Conservation (phyloP, 1,140 invertebrate species). For the Meloidogyne exigua region DNA sequence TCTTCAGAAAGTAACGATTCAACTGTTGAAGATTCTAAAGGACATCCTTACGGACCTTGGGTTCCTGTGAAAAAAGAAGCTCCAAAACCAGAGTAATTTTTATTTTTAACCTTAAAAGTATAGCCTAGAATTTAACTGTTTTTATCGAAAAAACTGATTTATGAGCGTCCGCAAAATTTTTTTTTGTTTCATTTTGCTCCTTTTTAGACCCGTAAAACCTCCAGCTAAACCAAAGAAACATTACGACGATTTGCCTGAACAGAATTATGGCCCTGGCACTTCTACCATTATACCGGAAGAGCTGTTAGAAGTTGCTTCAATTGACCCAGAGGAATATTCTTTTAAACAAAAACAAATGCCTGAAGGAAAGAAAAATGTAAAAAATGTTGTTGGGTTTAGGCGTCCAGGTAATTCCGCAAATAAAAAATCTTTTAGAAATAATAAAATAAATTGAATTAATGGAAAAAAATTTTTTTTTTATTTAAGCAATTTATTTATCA, state of each 20-base stretch:
- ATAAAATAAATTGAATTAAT: not conserved
- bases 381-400: not conserved
- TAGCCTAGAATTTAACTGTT: not conserved
- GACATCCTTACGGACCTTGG: constrained; percentile 23
- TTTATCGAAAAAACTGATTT: too few species aligned
- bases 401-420: not conserved
- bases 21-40: constrained; percentile 2
- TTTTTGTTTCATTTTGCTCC: too few species aligned
- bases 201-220: not conserved
- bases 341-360: constrained; percentile 15
- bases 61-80: constrained; percentile 28
- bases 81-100: constrained; percentile 20
- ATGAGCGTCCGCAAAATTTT: too few species aligned
- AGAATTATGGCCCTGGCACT: constrained; percentile 6
- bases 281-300: constrained; percentile 11
- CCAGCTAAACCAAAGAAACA: constrained; percentile 15
- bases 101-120: not conserved
- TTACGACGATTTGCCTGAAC: constrained; percentile 22
- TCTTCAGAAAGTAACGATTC: not conserved
- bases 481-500: too few species aligned
- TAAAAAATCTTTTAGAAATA: constrained; percentile 5
- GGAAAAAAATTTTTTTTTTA: not conserved
- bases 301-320: constrained; percentile 19
- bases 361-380: not conserved
- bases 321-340: constrained; percentile 10